Conservation (phyloP, 1,140 invertebrate genomes). For the Monomorium pharaonis region DNA sequence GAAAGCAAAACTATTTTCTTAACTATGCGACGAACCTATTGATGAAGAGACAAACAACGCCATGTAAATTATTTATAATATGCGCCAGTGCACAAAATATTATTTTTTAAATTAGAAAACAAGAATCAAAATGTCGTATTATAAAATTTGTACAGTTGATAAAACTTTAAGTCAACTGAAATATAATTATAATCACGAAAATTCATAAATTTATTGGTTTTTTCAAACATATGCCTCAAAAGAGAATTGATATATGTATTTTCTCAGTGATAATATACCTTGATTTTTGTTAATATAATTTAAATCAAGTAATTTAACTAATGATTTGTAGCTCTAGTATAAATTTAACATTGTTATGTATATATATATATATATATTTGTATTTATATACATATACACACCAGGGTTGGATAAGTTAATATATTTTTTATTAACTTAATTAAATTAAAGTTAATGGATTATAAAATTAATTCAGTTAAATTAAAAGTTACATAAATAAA, state of each 20-base stretch:
- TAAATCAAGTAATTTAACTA: not conserved
- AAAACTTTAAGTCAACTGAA: not conserved
- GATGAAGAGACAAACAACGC: constrained; percentile 9
- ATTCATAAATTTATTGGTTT: not conserved
- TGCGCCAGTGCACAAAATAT: not conserved
- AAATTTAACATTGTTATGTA: not conserved
- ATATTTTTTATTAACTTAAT: too few relatives aligned
- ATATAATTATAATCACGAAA: not conserved
- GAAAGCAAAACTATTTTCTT: constrained; percentile 22
- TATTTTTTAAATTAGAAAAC: not conserved
- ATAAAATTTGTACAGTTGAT: not conserved
- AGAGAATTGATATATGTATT: not conserved
- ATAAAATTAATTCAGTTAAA: too few relatives aligned
- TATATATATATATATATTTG: too few relatives aligned
- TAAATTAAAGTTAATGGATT: too few relatives aligned
- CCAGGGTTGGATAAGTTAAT: too few relatives aligned
- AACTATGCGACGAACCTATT: constrained; percentile 31
- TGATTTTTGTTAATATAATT: not conserved
- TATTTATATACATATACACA: too few relatives aligned
- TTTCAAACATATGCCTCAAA: not conserved
- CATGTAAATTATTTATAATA: not conserved
- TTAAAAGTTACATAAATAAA: too few relatives aligned
- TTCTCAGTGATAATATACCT: not conserved
- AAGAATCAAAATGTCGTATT: not conserved
- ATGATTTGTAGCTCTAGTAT: not conserved